phyloP scores from a whole-genome alignment of 1,140 invertebrate species.

The Atta colombica region DNA sequence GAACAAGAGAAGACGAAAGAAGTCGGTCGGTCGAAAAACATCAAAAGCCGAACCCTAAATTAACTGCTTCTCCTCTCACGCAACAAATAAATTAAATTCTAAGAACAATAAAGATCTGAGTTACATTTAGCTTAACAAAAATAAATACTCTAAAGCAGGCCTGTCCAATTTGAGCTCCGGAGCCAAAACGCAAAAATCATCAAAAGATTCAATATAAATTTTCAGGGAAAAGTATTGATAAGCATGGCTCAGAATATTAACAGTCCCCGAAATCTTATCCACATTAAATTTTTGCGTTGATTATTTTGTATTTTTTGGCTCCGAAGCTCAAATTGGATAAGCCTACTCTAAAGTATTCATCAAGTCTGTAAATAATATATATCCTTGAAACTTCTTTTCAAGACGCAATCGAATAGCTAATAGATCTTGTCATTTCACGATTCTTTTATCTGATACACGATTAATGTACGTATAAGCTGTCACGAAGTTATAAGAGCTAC shows the following conservation, averaged over 20 bases:
- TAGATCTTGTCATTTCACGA: not conserved
- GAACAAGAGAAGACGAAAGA: not conserved
- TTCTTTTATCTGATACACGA: not conserved
- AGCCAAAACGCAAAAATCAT: no score
- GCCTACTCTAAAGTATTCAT: not conserved
- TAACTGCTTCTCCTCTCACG: constrained; percentile 2
- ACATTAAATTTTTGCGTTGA: no score
- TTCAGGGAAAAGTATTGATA: no score
- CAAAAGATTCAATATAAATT: no score
- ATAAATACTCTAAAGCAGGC: not conserved
- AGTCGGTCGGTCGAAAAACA: constrained; percentile 23
- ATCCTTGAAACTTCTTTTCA: not conserved
- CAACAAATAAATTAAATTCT: not conserved
- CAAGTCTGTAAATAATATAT: not conserved
- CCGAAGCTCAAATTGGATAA: no score
- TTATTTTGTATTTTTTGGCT: no score
- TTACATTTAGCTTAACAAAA: not conserved
- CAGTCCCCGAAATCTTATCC: no score
- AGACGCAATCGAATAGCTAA: not conserved
- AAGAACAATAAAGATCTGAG: constrained; percentile 7
- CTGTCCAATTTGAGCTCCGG: no score
- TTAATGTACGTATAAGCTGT: constrained; percentile 1
- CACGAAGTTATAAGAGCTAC: not conserved
- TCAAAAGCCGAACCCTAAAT: constrained; percentile 24
- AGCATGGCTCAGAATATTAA: no score